Conservation (phyloP, 64 coral and sea anemone species). For the Actinia equina region DNA sequence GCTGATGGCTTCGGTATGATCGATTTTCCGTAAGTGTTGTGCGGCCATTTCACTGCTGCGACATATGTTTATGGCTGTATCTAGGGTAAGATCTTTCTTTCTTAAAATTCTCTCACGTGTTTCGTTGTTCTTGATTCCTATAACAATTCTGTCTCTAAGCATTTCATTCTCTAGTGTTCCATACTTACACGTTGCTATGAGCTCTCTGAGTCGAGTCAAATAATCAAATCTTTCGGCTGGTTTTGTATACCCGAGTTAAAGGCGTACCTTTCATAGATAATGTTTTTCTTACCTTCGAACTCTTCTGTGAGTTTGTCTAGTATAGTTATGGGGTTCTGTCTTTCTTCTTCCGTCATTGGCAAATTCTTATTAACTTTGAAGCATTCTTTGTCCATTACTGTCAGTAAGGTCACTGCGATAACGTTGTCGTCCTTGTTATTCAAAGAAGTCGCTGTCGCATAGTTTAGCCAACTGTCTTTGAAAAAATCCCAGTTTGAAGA, state of each 20-base stretch:
- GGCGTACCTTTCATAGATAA: slow-evolving; percentile 25
- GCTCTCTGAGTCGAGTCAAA: slow-evolving; percentile 29
- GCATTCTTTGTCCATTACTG: slow-evolving; percentile 45
- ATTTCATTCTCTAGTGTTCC: slow-evolving; percentile 45
- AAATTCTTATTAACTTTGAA: slow-evolving; percentile 43
- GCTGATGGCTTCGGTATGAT: slow-evolving; percentile 13
- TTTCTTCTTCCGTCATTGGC: slow-evolving; percentile 39
- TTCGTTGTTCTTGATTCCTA: slow-evolving; percentile 7
- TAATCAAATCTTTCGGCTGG: slow-evolving; percentile 36
- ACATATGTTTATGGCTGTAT: slow-evolving; percentile 53
- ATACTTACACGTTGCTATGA: slow-evolving; percentile 36
- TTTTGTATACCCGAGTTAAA: slow-evolving; percentile 6
- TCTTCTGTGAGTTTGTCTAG: slow-evolving; percentile 41
- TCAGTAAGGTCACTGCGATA: slow-evolving; percentile 22
- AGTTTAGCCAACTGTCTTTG: slow-evolving; percentile 45
- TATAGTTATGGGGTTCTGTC: slow-evolving; percentile 25
- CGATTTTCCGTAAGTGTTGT: slow-evolving; percentile 28
- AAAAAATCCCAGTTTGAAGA: slow-evolving; percentile 19
- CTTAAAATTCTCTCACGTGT: slow-evolving; percentile 20
- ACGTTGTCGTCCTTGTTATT: slow-evolving; percentile 17
- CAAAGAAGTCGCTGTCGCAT: slow-evolving; percentile 1
- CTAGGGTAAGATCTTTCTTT: slow-evolving; percentile 21
- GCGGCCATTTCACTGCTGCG: slow-evolving; percentile 40
- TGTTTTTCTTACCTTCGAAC: slow-evolving; percentile 49
- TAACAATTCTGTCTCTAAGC: slow-evolving; percentile 4